Evolutionary conservation across 2,797 vertebrate genomes (phyloP).

Genomic region (Serranus cabrilla): DNA sequence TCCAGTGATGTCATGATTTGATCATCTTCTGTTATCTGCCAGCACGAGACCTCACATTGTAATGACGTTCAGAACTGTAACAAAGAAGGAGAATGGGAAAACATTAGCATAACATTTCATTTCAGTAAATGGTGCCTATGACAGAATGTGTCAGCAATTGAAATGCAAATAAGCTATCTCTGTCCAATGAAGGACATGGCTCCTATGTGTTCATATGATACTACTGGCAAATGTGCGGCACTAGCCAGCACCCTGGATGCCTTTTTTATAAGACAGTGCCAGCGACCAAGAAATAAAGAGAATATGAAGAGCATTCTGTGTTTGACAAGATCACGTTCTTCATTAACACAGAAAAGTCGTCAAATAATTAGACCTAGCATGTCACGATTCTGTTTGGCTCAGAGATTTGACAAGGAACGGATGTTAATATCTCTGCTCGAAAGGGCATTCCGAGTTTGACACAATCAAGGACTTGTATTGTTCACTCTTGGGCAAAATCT

Average conservation of each 20-base stretch:
- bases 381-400: slow-evolving; percentile 16
- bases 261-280: neutral
- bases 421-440: slow-evolving; percentile 28
- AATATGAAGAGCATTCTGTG: slow-evolving; percentile 13
- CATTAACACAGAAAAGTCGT: slow-evolving; percentile 8
- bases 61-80: neutral
- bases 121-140: slow-evolving; percentile 21
- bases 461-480: slow-evolving; percentile 36
- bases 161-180: slow-evolving; percentile 46
- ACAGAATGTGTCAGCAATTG: slow-evolving; percentile 31
- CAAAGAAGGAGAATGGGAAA: neutral
- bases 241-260: slow-evolving; percentile 4
- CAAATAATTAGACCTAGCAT: neutral
- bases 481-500: slow-evolving; percentile 37
- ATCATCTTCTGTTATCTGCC: slow-evolving; percentile 1
- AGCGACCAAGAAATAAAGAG: neutral
- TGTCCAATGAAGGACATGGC: slow-evolving; percentile 20
- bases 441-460: slow-evolving; percentile 38
- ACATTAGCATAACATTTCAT: slow-evolving; percentile 26
- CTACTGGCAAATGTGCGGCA: slow-evolving; percentile 7
- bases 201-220: slow-evolving; percentile 3
- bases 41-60: neutral
- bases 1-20: slow-evolving; percentile 7
- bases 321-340: slow-evolving; percentile 32
- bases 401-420: slow-evolving; percentile 22